Evolutionary conservation across 1,140 invertebrate species (phyloP), one percentile per base, ranked within the genome.

Genomic region (Ceratosolen solmsi): DNA sequence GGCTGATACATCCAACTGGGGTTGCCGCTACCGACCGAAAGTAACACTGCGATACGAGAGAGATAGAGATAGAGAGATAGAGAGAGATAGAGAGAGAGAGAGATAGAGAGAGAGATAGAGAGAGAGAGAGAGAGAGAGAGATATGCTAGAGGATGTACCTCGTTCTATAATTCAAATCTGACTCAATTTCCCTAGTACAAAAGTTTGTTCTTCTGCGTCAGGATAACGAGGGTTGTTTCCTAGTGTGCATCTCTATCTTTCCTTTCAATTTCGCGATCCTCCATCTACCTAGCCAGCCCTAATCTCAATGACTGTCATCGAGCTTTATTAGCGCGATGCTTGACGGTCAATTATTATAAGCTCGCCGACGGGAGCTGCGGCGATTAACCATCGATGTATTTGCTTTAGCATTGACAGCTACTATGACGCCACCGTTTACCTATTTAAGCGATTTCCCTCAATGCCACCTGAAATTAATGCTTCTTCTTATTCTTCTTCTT

Each of bases 141-240:
- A 86, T 78, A 79, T 73, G 85, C 73, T n/a, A n/a, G 82, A 87
- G 85, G 88, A 87, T 82, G 84, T 70, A 78, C n/a, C n/a, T n/a
- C 84, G 79, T 86, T 81, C 86, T 78, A 88, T 90, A 90, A 90
- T 85, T 91, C 87, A 90, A 89, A 89, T 89, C 86, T 84, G 82
- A 87, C 85, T 89, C 88, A 89, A 89, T 90, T 90, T 88, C 83
- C 84, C 85, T 84, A 82, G 84, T 89, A 87, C 84, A n/a, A 88
- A 89, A 84, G 85, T 88, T 88, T 84, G 74, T 70, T 76, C 49
- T 75, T 30, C 27, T 22, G 46, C 72, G 72, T 25, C 54, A 27
- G 76, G 51, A 49, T 30, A 27, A 33, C 65, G 65, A 60, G 33
- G 74, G 54, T 30, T 27, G 60, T 15, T 77, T 4, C 9, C 54